phyloP scores from a whole-genome alignment of 2,888 invertebrate genomes.

The Cartodere bifasciata region DNA sequence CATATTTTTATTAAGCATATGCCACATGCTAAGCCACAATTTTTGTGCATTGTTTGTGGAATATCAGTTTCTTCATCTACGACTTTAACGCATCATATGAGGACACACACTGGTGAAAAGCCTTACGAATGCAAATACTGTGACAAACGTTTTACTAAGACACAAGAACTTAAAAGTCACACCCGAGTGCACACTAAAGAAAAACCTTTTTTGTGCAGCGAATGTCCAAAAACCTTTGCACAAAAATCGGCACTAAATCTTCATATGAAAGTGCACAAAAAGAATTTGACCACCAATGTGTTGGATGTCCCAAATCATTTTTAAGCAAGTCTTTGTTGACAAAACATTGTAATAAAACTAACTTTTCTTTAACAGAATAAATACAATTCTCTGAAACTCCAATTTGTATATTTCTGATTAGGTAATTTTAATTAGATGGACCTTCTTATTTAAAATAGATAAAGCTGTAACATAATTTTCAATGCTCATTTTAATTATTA shows the following conservation, averaged over 20 bases:
- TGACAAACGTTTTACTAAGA: conserved; percentile 23
- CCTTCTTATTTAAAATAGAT: too few relatives aligned
- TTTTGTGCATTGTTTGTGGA: conserved; percentile 20
- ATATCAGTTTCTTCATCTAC: conserved; percentile 14
- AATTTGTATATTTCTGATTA: too few relatives aligned
- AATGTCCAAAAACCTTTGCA: conserved; percentile 39
- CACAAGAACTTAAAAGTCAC: conserved; percentile 28
- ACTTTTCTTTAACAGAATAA: too few relatives aligned
- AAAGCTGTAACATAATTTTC: too few relatives aligned
- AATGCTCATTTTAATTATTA: too few relatives aligned
- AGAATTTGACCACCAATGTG: conserved; percentile 42
- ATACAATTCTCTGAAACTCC: too few relatives aligned
- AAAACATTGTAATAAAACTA: conserved; percentile 20
- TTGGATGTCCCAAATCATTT: conserved; percentile 21
- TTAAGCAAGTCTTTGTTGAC: conserved; percentile 16
- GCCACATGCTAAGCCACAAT: conserved; percentile 1
- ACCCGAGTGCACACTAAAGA: conserved; percentile 42
- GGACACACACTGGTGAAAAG: conserved; percentile 22
- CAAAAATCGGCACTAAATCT: conserved; percentile 39
- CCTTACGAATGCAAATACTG: conserved; percentile 5
- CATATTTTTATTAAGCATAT: conserved; percentile 16
- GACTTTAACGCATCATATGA: conserved; percentile 18
- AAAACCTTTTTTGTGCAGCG: conserved; percentile 25
- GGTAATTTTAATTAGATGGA: too few relatives aligned
- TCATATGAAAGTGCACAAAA: conserved; percentile 28